Evolutionary conservation across 2,888 invertebrate species (phyloP).

Genomic region (Anorthoa munda): DNA sequence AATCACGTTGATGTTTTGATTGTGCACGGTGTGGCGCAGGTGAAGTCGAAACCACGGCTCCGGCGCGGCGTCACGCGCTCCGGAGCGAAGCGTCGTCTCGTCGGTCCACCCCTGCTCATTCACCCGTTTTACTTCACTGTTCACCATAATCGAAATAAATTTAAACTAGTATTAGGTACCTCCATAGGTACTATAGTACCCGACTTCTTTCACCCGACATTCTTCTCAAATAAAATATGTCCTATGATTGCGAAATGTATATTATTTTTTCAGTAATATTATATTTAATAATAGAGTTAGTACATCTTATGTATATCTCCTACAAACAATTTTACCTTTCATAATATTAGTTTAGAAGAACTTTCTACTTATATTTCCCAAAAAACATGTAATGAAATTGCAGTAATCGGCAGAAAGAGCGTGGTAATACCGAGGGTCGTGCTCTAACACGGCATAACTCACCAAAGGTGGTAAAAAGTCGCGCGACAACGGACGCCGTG

Average conservation of each 20-base stretch:
- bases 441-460: constrained; percentile 83
- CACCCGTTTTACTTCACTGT: not conserved
- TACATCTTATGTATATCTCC: not conserved
- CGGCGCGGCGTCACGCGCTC: too few relatives aligned
- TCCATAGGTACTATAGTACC: not conserved
- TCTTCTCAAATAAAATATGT: not conserved
- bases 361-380: constrained; percentile 9
- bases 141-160: not conserved
- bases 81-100: too few relatives aligned
- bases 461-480: constrained; percentile 87
- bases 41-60: constrained; percentile 78
- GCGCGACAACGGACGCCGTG: constrained; percentile 77
- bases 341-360: not conserved
- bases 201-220: not conserved
- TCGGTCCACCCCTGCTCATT: constrained; percentile 26
- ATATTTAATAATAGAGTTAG: too few relatives aligned
- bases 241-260: too few relatives aligned
- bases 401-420: constrained; percentile 55
- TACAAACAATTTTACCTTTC: not conserved
- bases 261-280: too few relatives aligned
- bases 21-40: constrained; percentile 76
- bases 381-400: constrained; percentile 37
- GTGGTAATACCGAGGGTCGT: constrained; percentile 77
- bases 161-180: not conserved
- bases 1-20: constrained; percentile 64